Percentiles rank a stretch among this genome's conserved stretches.
phyloP scores from a whole-genome alignment of 2,113 vertebrate genomes.

The Passerina amoena region DNA sequence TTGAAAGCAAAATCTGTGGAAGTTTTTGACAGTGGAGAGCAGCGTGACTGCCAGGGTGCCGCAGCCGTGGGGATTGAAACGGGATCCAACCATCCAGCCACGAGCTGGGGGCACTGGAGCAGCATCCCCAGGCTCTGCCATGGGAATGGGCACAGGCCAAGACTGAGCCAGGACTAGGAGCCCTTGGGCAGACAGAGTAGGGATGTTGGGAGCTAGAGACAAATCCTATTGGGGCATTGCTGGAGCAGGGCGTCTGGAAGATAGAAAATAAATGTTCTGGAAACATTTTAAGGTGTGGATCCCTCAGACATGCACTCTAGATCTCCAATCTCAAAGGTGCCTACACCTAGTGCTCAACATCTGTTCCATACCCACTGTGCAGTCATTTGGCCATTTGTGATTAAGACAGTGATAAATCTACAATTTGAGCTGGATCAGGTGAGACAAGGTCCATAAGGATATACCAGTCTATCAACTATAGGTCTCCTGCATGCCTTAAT shows the following conservation, averaged over 20 bases:
- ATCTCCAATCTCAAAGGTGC: not conserved
- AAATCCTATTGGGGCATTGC: fast-evolving
- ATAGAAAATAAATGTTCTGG: not conserved
- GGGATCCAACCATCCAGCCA: not conserved
- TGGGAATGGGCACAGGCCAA: not conserved
- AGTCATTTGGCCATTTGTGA: not conserved
- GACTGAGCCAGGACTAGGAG: fast-evolving
- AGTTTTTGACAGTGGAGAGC: not conserved
- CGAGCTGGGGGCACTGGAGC: fast-evolving
- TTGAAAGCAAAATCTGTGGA: not conserved
- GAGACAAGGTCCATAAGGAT: not conserved
- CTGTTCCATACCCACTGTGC: not conserved
- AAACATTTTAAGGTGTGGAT: not conserved
- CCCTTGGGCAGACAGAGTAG: not conserved
- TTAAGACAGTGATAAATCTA: not conserved
- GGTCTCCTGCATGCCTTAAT: not conserved
- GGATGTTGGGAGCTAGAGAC: not conserved
- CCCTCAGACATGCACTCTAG: fast-evolving
- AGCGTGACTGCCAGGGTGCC: not conserved
- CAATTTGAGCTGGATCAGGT: not conserved
- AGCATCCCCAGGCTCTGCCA: not conserved
- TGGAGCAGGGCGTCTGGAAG: not conserved
- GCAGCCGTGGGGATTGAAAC: fast-evolving
- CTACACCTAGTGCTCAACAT: too few species aligned
- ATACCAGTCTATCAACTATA: not conserved